These are phyloP conservation scores for Chlamydotis undulata DNA, from an alignment of 2,113 vertebrate species.

Conservation along the genomic window DNA sequence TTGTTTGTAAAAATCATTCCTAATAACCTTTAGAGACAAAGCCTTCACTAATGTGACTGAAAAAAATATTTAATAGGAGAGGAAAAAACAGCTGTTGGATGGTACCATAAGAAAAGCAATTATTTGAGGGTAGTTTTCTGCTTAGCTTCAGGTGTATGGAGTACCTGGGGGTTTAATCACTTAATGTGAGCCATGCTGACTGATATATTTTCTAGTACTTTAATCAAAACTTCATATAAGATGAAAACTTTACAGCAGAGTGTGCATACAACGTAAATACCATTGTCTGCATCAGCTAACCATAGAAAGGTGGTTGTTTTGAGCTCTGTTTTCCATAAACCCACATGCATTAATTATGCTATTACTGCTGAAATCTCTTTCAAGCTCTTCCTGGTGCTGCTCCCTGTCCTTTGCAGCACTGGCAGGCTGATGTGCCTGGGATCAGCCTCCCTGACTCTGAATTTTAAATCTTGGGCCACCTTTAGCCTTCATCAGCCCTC, in stretches of 20 bases:
- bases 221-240: not conserved
- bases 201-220: not conserved
- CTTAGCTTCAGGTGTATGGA: not conserved
- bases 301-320: not conserved
- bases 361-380: not conserved
- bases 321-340: not conserved
- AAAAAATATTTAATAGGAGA: not conserved
- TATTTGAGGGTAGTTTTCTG: not conserved
- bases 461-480: not conserved
- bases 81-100: not conserved
- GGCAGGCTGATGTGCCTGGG: not conserved
- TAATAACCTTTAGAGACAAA: not conserved
- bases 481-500: not conserved
- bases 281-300: not conserved
- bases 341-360: not conserved
- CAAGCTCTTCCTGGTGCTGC: not conserved
- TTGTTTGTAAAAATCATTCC: not conserved
- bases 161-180: not conserved
- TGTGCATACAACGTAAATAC: not conserved
- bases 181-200: not conserved
- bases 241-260: not conserved
- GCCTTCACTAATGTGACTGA: not conserved
- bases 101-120: not conserved
- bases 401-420: not conserved
- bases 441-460: not conserved